Percentiles rank a stretch among this genome's conserved stretches.
Evolutionary conservation across 1,140 invertebrate genomes (phyloP).

Genomic region (Dreissena rostriformis): DNA sequence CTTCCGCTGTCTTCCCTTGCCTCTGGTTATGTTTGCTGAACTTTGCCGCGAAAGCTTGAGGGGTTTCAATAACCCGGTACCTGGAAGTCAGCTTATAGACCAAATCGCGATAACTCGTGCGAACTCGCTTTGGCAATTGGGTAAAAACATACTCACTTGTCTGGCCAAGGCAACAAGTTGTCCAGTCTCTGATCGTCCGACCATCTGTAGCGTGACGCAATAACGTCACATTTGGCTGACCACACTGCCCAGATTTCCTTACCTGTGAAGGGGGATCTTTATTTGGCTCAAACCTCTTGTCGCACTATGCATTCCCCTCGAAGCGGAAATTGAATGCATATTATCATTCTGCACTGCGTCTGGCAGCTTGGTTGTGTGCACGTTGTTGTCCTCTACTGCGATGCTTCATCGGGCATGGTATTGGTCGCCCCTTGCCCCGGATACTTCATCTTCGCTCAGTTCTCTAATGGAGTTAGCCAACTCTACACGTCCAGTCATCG

Average conservation of each 20-base stretch:
- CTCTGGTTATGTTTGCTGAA: neutral
- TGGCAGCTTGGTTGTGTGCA: too few relatives aligned
- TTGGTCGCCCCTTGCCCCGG: too few relatives aligned
- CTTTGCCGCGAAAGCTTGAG: neutral
- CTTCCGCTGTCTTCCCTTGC: neutral
- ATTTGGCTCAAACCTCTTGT: too few relatives aligned
- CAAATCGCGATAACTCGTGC: neutral
- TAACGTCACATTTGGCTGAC: too few relatives aligned
- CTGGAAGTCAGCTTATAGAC: neutral
- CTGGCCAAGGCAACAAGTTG: neutral
- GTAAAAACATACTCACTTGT: neutral
- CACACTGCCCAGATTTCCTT: conserved; percentile 4
- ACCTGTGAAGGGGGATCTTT: neutral
- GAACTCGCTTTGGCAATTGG: neutral
- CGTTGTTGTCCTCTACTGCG: too few relatives aligned
- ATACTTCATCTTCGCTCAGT: too few relatives aligned
- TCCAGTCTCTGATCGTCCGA: neutral
- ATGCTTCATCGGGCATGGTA: too few relatives aligned
- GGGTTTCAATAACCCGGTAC: neutral
- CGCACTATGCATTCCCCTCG: too few relatives aligned
- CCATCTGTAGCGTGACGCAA: neutral
- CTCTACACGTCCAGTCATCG: too few relatives aligned
- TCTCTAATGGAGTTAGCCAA: too few relatives aligned
- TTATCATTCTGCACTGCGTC: too few relatives aligned
- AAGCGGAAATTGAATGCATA: too few relatives aligned